Conservation (phyloP, 2,888 invertebrate species). For the Cephus runcator region DNA sequence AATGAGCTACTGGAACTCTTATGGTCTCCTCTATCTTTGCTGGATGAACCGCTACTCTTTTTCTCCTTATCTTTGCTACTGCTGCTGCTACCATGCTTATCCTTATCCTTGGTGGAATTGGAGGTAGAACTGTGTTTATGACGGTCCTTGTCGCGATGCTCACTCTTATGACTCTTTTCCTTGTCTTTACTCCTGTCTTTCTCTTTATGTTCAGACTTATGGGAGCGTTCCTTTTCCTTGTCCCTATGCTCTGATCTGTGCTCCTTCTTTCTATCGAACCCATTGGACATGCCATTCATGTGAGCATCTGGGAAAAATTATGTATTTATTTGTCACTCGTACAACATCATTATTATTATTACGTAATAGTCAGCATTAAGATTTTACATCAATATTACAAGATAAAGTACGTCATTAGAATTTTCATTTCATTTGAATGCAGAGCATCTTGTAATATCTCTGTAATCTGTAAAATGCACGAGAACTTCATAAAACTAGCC, state of each 20-base stretch:
- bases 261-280: constrained; percentile 72
- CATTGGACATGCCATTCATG: constrained; percentile 85
- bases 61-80: constrained; percentile 54
- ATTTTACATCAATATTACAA: too few species aligned
- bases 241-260: constrained; percentile 71
- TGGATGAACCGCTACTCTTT: constrained; percentile 53
- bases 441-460: too few species aligned
- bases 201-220: constrained; percentile 65
- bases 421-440: too few species aligned
- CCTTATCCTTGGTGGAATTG: constrained; percentile 61
- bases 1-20: constrained; percentile 65
- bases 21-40: constrained; percentile 64
- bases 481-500: too few species aligned
- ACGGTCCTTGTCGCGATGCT: constrained; percentile 74
- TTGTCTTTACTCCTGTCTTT: constrained; percentile 72
- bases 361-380: too few species aligned
- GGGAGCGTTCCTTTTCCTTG: constrained; percentile 66
- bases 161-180: constrained; percentile 60
- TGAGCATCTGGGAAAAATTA: constrained; percentile 63
- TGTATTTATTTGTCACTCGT: too few species aligned
- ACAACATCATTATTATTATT: too few species aligned
- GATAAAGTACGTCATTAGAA: too few species aligned
- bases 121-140: constrained; percentile 66
- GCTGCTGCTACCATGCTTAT: constrained; percentile 64
- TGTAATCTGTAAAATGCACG: too few species aligned